These are phyloP conservation scores for Datnioides undecimradiatus DNA, from an alignment of 2,113 vertebrate species.

Conservation along the genomic window DNA sequence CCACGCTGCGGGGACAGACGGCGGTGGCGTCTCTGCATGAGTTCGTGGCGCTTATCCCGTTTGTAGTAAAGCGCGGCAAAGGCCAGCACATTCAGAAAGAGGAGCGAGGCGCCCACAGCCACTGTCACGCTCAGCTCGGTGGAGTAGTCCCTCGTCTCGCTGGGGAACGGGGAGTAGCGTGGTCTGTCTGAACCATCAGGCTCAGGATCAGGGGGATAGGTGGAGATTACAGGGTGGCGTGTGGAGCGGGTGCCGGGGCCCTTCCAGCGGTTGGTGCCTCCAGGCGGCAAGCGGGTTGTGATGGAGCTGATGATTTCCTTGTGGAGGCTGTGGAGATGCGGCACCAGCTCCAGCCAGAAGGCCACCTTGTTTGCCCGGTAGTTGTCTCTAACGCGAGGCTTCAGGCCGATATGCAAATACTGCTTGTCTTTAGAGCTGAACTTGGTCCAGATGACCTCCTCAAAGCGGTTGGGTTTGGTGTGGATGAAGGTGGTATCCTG, in stretches of 20 bases:
- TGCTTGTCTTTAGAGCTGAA: conserved; percentile 99
- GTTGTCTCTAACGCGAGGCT: conserved; percentile 98
- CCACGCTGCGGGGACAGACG: conserved; percentile 90
- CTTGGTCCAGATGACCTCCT: conserved; percentile 99
- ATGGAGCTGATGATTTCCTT: conserved; percentile 88
- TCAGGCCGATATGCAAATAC: conserved; percentile 98
- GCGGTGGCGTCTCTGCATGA: conserved; percentile 91
- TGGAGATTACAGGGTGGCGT: conserved; percentile 84
- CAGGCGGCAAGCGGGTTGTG: conserved; percentile 91
- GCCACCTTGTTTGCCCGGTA: conserved; percentile 99
- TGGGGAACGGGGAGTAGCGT: conserved; percentile 89
- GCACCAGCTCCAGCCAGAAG: conserved; percentile 98
- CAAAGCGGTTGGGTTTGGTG: conserved; percentile 98
- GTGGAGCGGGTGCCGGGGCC: conserved; percentile 67
- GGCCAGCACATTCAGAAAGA: conserved; percentile 97
- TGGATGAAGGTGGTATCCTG: conserved; percentile 99
- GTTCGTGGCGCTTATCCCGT: conserved; percentile 97
- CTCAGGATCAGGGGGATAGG: conserved; percentile 89
- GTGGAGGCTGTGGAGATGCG: conserved; percentile 95
- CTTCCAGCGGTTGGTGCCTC: conserved; percentile 87
- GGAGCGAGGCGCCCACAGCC: conserved; percentile 94
- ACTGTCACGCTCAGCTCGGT: conserved; percentile 98
- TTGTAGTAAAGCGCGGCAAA: conserved; percentile 99
- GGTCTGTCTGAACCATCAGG: conserved; percentile 89
- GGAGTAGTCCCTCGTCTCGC: conserved; percentile 96